These are phyloP conservation scores for Nylanderia fulva DNA, from an alignment of 1,140 invertebrate species.

Conservation along the genomic window DNA sequence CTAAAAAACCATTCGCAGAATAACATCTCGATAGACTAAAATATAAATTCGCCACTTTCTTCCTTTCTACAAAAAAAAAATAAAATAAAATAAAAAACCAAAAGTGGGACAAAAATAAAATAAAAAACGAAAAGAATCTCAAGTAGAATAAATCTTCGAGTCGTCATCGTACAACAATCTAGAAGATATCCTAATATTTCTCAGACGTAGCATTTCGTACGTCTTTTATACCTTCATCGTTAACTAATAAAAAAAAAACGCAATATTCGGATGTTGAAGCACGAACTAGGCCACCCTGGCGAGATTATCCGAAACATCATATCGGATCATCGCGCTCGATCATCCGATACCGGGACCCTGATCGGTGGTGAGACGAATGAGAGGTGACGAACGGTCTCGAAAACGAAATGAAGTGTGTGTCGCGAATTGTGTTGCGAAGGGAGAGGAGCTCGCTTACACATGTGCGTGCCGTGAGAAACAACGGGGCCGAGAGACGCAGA, in stretches of 20 bases:
- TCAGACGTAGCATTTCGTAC: background rate
- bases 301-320: conserved; percentile 25
- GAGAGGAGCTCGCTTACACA: conserved; percentile 37
- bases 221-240: background rate
- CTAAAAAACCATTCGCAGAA: conserved; percentile 16
- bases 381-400: conserved; percentile 17
- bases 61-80: conserved; percentile 4
- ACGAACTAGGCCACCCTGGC: conserved; percentile 51
- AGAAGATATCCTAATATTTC: background rate
- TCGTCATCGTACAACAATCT: background rate
- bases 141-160: background rate
- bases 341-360: background rate
- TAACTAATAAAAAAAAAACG: background rate
- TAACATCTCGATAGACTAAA: background rate
- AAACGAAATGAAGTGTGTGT: conserved; percentile 38
- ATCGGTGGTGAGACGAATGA: conserved; percentile 11
- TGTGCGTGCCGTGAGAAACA: conserved; percentile 12
- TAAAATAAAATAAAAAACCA: background rate
- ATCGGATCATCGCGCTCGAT: conserved; percentile 19
- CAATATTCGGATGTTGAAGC: conserved; percentile 8
- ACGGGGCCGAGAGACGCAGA: conserved; percentile 7
- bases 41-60: background rate
- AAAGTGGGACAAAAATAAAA: conserved; percentile 16
- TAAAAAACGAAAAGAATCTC: background rate
- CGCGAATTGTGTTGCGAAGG: conserved; percentile 28